Base-by-base conservation (phyloP, 1,140 invertebrate species). In the Orchesella cincta region DNA sequence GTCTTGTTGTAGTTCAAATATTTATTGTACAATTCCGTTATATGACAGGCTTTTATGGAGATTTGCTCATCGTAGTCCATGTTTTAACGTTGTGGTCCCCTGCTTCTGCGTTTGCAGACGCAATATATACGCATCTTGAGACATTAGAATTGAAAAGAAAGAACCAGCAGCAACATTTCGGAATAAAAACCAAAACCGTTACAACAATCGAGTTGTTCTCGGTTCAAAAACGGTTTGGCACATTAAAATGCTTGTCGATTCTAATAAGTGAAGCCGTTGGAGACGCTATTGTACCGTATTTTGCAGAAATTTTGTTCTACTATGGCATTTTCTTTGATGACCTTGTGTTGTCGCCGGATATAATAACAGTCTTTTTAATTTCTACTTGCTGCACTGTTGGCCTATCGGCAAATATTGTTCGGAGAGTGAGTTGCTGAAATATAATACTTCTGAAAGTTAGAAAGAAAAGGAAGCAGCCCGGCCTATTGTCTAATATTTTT, bases 11-110 rank as follows among this genome's bases (percentile, higher is more conserved):
- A 31, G 23, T 67, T 33, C 62, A 67, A 31, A n/a, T 5, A 29
- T 29, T 67, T n/a, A 31, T 29, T 16, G 26, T 67, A 12, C 62
- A 67, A 33, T 18, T 26, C 12, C 62, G 62, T 5, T 67, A 31
- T 23, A 67, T 67, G 1, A 33, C 31, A 31, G 62, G 62, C 2
- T 67, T 67, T 67, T 67, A 31, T n/a, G 62, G 29, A 12, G 62
- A 67, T 67, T 33, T 67, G 62, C 14, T 8, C 62, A 67, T 67
- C 33, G 29, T 67, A n/a, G 62, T 67, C 12, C 62, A 67, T 33
- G 23, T 67, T 14, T 67, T 67, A 33, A 18, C 62, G 1, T 67
- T 67, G 62, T 67, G 62, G 62, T 26, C 62, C 31, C 26, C 62
- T 5, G 12, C 62, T 8, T 31, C 62, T 23, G 62, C 26, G 1